A percentile compares a stretch with the other conserved stretches of the same genome.
Evolutionary conservation across 1,140 invertebrate genomes (phyloP).

Genomic region (Bombus soroeensis): DNA sequence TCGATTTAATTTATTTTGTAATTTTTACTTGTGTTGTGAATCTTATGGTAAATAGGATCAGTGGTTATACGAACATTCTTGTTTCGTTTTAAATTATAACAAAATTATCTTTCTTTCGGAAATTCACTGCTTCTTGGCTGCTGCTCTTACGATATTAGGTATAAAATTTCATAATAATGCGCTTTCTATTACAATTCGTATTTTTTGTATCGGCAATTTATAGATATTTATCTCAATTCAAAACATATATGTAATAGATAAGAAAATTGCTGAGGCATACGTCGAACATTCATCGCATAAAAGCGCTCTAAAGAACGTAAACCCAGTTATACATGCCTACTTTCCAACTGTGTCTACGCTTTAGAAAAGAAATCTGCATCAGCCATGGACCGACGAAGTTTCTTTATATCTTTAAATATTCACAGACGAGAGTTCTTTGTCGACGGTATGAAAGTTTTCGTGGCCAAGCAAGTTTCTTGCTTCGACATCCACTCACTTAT

Average conservation of each 20-base stretch:
- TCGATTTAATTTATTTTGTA: too few relatives aligned
- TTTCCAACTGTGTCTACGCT: neutral
- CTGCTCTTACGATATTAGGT: neutral
- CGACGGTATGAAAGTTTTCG: conserved; percentile 23
- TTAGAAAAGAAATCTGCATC: neutral
- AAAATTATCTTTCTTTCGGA: neutral
- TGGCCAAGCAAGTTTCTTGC: neutral
- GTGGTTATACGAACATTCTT: neutral
- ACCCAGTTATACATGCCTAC: neutral
- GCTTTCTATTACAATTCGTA: neutral
- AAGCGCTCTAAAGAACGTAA: too few relatives aligned
- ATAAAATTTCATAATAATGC: too few relatives aligned
- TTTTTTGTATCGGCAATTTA: neutral
- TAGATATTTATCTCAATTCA: neutral
- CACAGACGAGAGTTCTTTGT: neutral
- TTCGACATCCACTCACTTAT: conserved; percentile 5
- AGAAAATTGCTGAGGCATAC: neutral
- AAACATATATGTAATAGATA: neutral
- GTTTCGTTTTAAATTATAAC: neutral
- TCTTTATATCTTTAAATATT: conserved; percentile 31
- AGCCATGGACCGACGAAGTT: conserved; percentile 7
- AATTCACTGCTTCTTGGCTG: neutral
- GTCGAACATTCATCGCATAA: neutral
- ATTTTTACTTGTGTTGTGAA: too few relatives aligned
- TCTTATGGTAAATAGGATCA: too few relatives aligned